phyloP scores from a whole-genome alignment of 2,113 vertebrate species.

The Okapia johnstoni region DNA sequence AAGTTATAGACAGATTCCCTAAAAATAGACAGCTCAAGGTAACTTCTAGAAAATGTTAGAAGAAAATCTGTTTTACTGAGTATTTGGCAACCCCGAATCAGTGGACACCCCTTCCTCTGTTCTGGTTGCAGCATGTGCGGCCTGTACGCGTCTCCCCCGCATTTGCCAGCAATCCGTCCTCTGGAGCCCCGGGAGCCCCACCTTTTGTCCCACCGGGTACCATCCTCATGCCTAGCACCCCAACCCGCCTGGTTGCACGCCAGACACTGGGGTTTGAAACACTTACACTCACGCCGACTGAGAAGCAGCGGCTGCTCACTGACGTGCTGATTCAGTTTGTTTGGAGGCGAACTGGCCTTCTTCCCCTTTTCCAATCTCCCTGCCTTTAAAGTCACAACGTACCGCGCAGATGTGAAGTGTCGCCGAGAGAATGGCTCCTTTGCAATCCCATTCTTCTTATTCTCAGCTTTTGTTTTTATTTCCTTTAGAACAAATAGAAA shows the following conservation, averaged over 20 bases:
- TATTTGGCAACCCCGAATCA: conserved; percentile 2
- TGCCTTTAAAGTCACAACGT: background rate
- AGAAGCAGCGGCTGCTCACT: conserved; percentile 54
- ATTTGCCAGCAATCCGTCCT: background rate
- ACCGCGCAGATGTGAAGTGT: conserved; percentile 31
- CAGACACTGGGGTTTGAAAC: accelerated
- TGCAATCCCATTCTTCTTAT: conserved; percentile 36
- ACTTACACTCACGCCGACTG: background rate
- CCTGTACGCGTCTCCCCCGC: accelerated
- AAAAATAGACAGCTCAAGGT: background rate
- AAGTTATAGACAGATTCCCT: background rate
- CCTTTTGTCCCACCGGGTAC: background rate
- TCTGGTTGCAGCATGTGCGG: background rate
- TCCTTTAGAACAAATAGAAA: conserved; percentile 60
- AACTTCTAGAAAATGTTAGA: background rate
- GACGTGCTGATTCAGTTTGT: background rate
- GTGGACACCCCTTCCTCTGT: background rate
- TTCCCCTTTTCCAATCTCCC: background rate
- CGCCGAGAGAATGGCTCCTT: conserved; percentile 65
- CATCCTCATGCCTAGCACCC: background rate
- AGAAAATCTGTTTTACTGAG: background rate
- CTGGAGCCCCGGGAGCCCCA: background rate
- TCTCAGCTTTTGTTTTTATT: background rate
- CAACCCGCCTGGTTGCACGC: background rate
- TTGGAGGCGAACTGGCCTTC: conserved; percentile 32